Base-by-base conservation (phyloP, 2,888 invertebrate species). In the Meliscaeva auricollis region DNA sequence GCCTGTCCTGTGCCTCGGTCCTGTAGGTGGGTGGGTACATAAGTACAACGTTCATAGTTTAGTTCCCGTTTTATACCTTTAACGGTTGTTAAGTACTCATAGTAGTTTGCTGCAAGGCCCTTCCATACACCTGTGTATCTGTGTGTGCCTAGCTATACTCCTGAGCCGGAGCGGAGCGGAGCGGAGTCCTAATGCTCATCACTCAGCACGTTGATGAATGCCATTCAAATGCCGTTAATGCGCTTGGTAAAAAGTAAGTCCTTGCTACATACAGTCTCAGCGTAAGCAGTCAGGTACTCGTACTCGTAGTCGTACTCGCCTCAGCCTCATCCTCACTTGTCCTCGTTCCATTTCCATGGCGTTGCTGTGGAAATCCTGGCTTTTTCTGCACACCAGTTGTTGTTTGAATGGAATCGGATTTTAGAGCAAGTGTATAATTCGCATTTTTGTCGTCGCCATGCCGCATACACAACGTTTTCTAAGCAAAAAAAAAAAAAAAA, bases 401-500 rank as follows among this genome's bases (percentile, higher is more conserved):
- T 50, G 11, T 77, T 76, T 87, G 82, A 82, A 87, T 82, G 66
- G 74, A 82, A 87, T 87, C 82, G 87, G 87, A 87, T 81, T 87
- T 78, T 82, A 87, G 77, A 82, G 87, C 87, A 78, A 87, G 87
- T 87, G 87, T 82, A 87, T 87, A 87, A 87, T 87, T 87, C 82
- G 82, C 87, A 87, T 74, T 87, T 87, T 87, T 87, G 87, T 87
- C 74, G 82, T 81, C 82, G 66, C 68, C 80, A 78, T 50, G 66
- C 48, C 35, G 66, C 50, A 66, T 81, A 62, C 69, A 78, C 78
- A 70, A 74, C 52, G 74, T 76, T 75, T 52, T 56, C 22, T 17
- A 26, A 26, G 4, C 26, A 26, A 26, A 26, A 2, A 26, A 26
- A 26, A 26, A 26, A 26, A 26, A 26, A 26, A 26, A 26, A 26